Base-by-base conservation (phyloP, 2,888 invertebrate species). In the Drosophila setosimentum region DNA sequence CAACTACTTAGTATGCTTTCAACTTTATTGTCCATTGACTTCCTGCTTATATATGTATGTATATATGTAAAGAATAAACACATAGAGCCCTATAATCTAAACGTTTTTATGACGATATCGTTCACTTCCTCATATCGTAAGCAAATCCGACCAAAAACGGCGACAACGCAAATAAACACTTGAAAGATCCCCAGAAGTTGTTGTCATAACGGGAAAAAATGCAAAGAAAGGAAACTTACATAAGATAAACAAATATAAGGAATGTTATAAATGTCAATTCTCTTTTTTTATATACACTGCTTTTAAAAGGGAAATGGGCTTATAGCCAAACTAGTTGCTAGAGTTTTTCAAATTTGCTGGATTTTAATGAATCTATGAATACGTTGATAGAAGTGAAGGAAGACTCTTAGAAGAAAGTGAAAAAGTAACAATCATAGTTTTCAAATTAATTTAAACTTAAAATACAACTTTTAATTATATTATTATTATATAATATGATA, bases 91-190 rank as follows among this genome's bases (percentile, higher is more conserved):
- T 69, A 72, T 18, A 71, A 68, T 32, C 37, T 37, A 61, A 68
- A 60, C 10, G 21, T 16, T 72, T 63, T 68, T 27, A 72, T 74
- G 58, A 68, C 53, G 35, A 32, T 71, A 60, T 61, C 50, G 58
- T 35, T 63, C 33, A 64, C 72, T 76, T 77, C 73, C 73, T 75
- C 42, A 73, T 63, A 50, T 67, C 49, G 54, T 55, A 55, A 74
- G 32, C 65, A 49, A 24, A 45, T 60, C 58, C 48, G 29, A 37
- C 6, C 48, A 18, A 16, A 33, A 16, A 18, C 63, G 21, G n/a
- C 40, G 58, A 55, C 50, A 74, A 79, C 68, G 72, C 58, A 85
- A 88, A 88, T 79, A 83, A 83, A 89, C 82, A 83, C 87, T 86
- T 61, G 27, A 71, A 16, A 21, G 13, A 72, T 66, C 58, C 49